Base-by-base conservation (phyloP, 2,113 vertebrate species). In the Callionymus lyra region DNA sequence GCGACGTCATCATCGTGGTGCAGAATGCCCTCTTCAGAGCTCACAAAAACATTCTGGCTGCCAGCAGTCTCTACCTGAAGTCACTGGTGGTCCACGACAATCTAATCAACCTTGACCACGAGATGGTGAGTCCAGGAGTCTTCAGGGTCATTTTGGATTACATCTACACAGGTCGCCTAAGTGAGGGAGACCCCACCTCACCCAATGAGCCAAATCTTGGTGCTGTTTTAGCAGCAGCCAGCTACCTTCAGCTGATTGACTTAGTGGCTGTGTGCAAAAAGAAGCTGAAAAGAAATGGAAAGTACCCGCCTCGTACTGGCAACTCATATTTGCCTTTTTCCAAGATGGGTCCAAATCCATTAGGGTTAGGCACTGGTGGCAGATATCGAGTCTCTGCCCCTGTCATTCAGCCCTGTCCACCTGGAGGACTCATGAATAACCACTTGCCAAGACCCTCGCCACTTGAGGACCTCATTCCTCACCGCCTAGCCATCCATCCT, bases 51-150 rank as follows among this genome's bases (percentile, higher is more conserved):
- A 93, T 99, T 84, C 84, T 99, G 83, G 95, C 94, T 27, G 94
- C 95, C 89, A 98, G 95, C 85, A 99, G 95, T 80, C 90, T 92
- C 76, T 99, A 99, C 89, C 90, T 99, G 84, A 97, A 98, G 79
- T 95, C 94, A 53, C 81, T 99, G 86, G 95, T 99, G 68, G 93
- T 99, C 67, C 95, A 99, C 14, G 95, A 98, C 87, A 99, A 99
- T 84, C 89, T 99, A 77, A 91, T 99, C 74, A 98, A 97, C 84
- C 84, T 99, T 65, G 95, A 98, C 85, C 92, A 97, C 53, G 95
- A 98, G 83, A 97, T 98, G 94, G 93, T 98, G 81, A 98, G 94
- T 86, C 94, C 95, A n/a, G 89, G 88, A 41, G 89, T 97, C 68
- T 98, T 98, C 76, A 86, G 95, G 74, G 87, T 96, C 69, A 92